phyloP scores from a whole-genome alignment of 2,113 vertebrate genomes.

The Plestiodon gilberti region DNA sequence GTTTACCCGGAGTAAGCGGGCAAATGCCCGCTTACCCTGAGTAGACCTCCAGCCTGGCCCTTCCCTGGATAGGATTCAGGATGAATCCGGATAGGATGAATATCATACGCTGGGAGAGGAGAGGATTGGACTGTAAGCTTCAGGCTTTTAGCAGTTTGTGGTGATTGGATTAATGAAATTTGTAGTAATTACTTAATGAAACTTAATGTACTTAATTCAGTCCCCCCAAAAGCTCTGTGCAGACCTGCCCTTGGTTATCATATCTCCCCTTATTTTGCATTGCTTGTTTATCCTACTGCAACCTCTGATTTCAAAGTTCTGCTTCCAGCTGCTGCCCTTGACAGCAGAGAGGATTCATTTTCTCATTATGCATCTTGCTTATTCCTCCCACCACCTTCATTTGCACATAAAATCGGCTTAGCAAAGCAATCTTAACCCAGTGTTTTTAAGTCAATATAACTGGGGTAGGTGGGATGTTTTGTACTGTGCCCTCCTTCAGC shows the following conservation, averaged over 20 bases:
- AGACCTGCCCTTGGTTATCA: neutral
- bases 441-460: neutral
- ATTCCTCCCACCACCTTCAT: neutral
- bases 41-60: too few species aligned
- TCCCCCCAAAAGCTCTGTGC: neutral
- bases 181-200: neutral
- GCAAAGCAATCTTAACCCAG: neutral
- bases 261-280: neutral
- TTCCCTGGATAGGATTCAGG: too few species aligned
- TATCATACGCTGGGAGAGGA: too few species aligned
- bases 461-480: neutral
- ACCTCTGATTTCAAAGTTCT: fast-evolving
- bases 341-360: neutral
- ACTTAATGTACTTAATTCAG: too few species aligned
- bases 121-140: too few species aligned
- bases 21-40: too few species aligned
- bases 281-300: neutral
- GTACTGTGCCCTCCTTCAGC: neutral
- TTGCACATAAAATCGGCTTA: neutral
- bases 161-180: too few species aligned
- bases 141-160: neutral
- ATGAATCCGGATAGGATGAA: too few species aligned
- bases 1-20: too few species aligned
- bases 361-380: neutral
- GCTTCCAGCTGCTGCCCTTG: neutral